These are phyloP conservation scores for Hemicentrotus pulcherrimus DNA, from an alignment of 35 echinoderm and acorn worm genomes.

Conservation along the genomic window DNA sequence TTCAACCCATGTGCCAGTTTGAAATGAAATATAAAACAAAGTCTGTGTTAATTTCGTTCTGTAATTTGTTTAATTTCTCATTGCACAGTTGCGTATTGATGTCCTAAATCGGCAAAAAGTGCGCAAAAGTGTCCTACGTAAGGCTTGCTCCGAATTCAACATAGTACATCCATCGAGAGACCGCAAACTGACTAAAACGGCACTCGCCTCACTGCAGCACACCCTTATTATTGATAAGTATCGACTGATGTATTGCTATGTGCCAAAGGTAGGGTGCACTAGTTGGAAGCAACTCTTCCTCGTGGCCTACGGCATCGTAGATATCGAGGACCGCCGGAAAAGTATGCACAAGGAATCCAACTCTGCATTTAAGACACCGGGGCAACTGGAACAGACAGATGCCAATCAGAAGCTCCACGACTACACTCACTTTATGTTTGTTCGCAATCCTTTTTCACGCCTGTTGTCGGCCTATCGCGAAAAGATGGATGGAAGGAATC, in stretches of 20 bases:
- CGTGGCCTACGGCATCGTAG: background rate
- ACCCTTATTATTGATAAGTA: background rate
- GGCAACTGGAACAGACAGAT: background rate
- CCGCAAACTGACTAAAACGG: no score
- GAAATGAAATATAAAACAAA: no score
- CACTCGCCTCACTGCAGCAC: background rate
- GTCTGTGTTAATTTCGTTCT: no score
- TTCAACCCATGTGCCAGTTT: no score
- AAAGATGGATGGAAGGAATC: background rate
- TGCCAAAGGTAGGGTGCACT: constrained; percentile 28
- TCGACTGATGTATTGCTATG: background rate
- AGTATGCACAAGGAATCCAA: background rate
- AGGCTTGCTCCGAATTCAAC: no score
- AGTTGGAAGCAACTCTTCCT: constrained; percentile 2
- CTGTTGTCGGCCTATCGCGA: constrained; percentile 22
- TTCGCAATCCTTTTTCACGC: constrained; percentile 23
- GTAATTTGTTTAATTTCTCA: no score
- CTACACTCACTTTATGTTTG: background rate
- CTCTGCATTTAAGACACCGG: background rate
- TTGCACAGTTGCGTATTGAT: no score
- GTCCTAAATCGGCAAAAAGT: no score
- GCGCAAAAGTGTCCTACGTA: no score
- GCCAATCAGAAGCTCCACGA: background rate
- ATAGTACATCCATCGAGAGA: no score
- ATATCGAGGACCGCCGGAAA: background rate